phyloP scores from a whole-genome alignment of 2,113 vertebrate genomes.

The Acanthochromis polyacanthus region DNA sequence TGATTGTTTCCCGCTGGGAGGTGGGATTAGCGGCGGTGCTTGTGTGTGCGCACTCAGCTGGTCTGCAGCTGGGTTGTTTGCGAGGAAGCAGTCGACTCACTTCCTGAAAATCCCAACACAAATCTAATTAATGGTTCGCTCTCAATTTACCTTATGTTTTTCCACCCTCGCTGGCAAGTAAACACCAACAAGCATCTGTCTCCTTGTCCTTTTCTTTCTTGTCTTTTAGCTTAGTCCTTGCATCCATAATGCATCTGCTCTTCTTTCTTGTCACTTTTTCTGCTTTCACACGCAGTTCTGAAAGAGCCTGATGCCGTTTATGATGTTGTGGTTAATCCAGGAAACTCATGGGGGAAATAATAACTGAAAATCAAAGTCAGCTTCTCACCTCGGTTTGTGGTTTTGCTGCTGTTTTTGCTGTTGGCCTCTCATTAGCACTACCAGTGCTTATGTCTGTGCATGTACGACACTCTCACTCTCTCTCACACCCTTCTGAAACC shows the following conservation, averaged over 20 bases:
- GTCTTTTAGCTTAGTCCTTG: background rate
- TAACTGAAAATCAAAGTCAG: background rate
- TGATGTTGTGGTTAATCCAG: background rate
- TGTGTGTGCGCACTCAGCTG: conserved; percentile 59
- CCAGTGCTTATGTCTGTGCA: background rate
- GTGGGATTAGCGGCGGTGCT: conserved; percentile 29
- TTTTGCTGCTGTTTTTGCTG: conserved; percentile 1
- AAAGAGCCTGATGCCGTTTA: too few species aligned
- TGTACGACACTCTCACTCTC: background rate
- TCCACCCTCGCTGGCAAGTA: conserved; percentile 22
- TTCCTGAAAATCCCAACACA: conserved; percentile 38
- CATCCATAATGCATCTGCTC: background rate
- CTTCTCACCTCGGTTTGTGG: conserved; percentile 19
- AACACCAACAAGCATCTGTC: conserved; percentile 54
- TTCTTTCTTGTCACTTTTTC: background rate
- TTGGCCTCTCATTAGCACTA: conserved; percentile 1
- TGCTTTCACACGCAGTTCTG: accelerated
- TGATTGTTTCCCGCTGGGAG: conserved; percentile 34
- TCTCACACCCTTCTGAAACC: background rate
- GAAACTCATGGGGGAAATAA: conserved; percentile 10
- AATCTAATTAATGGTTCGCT: conserved; percentile 40
- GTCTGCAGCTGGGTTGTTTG: conserved; percentile 66
- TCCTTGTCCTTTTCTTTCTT: background rate
- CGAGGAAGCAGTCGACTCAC: conserved; percentile 32
- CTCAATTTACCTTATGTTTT: conserved; percentile 31